These are phyloP conservation scores for Ptychoptera contaminata DNA, from an alignment of 2,888 invertebrate genomes.

Conservation along the genomic window DNA sequence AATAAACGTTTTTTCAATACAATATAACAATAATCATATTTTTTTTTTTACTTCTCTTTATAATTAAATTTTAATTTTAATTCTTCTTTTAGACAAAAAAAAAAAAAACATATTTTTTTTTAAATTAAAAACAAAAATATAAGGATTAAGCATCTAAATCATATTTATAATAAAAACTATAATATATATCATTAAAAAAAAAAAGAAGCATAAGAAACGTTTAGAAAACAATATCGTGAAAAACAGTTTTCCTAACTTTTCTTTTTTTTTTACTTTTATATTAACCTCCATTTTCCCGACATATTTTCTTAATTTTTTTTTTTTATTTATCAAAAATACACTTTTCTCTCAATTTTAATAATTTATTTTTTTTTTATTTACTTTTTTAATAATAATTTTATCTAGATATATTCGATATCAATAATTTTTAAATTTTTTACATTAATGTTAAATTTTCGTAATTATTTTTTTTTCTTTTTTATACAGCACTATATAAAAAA, in stretches of 20 bases:
- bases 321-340: slow-evolving; percentile 4
- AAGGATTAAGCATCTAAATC: background rate
- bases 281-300: slow-evolving; percentile 1
- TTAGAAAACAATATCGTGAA: slow-evolving; percentile 3
- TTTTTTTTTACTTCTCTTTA: slow-evolving; percentile 7
- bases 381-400: background rate
- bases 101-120: slow-evolving; percentile 6
- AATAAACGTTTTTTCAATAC: slow-evolving; percentile 10
- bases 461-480: slow-evolving; percentile 9
- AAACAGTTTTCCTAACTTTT: slow-evolving; percentile 1
- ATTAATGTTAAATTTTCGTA: slow-evolving; percentile 7
- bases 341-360: background rate
- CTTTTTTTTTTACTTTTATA: slow-evolving; percentile 4
- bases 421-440: background rate
- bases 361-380: slow-evolving; percentile 5
- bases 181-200: slow-evolving; percentile 7
- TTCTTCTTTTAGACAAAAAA: slow-evolving; percentile 7
- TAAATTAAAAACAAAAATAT: background rate
- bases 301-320: background rate
- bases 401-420: slow-evolving; percentile 3
- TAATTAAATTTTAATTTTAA: slow-evolving; percentile 6
- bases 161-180: slow-evolving; percentile 4
- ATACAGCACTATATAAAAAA: no score
- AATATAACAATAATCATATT: no score
- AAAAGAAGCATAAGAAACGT: slow-evolving; percentile 3